Evolutionary conservation across 2,888 invertebrate species (phyloP).

Genomic region (Pherbina coryleti): DNA sequence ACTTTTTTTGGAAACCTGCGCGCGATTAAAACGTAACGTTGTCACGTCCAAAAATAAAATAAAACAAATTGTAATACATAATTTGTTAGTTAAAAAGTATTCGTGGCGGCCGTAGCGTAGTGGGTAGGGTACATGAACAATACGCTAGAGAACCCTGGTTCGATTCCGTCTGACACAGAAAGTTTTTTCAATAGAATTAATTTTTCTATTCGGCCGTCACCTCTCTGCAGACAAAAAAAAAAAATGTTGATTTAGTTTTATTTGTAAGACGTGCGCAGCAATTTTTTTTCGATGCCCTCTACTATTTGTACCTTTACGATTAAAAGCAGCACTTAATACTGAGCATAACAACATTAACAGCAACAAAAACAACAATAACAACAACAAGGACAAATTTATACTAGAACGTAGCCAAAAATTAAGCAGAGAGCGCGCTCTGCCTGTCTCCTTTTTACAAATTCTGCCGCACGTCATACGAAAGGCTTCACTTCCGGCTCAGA

Average conservation of each 20-base stretch:
- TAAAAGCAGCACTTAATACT: not conserved
- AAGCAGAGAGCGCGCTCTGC: not conserved
- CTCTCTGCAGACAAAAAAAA: conserved; percentile 1
- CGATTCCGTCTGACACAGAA: no score
- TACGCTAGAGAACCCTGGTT: no score
- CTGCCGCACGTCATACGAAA: not conserved
- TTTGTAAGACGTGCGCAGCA: conserved; percentile 36
- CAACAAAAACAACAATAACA: not conserved
- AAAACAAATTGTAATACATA: no score
- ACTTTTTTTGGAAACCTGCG: no score
- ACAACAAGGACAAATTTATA: not conserved
- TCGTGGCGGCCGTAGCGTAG: no score
- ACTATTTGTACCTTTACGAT: not conserved
- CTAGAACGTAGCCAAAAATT: not conserved
- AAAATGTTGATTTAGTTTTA: conserved; percentile 37
- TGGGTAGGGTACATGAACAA: no score
- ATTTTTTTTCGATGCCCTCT: not conserved
- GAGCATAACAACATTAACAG: not conserved
- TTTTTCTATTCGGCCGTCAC: no score
- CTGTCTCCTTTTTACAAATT: no score
- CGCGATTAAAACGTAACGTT: no score
- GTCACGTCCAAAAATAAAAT: no score
- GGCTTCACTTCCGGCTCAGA: conserved; percentile 7
- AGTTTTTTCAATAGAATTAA: no score
- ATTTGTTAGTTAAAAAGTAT: no score